Evolutionary conservation across 2,797 vertebrate species (phyloP).

Genomic region (Smutsia temminckii): DNA sequence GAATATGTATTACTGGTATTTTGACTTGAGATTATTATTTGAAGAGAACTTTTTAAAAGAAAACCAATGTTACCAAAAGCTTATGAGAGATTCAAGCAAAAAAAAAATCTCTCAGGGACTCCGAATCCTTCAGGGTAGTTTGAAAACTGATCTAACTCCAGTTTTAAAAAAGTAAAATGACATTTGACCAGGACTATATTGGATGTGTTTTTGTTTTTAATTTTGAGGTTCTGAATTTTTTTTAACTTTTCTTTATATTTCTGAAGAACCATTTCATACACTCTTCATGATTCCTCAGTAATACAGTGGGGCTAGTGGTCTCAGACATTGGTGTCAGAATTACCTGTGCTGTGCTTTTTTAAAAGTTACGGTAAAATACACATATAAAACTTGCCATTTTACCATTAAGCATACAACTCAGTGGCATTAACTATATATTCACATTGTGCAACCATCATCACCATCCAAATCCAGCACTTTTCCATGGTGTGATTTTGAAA

Average conservation of each 20-base stretch:
- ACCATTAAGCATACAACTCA: not conserved
- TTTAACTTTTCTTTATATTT: not conserved
- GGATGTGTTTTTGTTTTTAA: not conserved
- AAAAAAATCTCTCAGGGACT: not conserved
- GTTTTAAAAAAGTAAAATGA: constrained; percentile 37
- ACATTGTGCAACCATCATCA: not conserved
- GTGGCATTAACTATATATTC: not conserved
- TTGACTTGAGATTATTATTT: not conserved
- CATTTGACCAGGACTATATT: not conserved
- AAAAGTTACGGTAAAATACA: not conserved
- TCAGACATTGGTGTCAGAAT: not conserved
- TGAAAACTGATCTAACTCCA: not conserved
- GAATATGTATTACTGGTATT: not conserved
- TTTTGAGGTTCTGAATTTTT: not conserved
- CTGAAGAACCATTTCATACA: constrained; percentile 2
- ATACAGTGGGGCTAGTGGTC: not conserved
- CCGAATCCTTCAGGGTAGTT: not conserved
- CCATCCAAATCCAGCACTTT: not conserved
- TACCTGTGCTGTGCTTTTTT: not conserved
- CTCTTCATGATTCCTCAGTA: not conserved
- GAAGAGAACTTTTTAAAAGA: constrained; percentile 20
- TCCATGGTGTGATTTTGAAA: not conserved
- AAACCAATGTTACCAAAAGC: not conserved
- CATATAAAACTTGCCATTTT: not conserved
- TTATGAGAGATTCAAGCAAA: not conserved